phyloP scores from a whole-genome alignment of 2,113 vertebrate species.

The Baryphthengus martii region DNA sequence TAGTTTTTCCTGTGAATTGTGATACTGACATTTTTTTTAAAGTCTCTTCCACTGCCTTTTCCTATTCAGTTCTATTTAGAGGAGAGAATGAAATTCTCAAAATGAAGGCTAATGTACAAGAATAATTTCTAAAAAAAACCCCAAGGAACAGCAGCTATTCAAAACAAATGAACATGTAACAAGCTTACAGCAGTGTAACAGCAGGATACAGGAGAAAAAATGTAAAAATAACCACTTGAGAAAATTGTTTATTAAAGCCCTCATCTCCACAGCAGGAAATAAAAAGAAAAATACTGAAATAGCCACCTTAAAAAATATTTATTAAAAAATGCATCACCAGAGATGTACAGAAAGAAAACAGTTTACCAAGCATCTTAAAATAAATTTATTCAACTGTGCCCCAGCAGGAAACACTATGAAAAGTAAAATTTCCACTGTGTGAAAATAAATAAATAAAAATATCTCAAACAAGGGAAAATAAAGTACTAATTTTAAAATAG shows the following conservation, averaged over 20 bases:
- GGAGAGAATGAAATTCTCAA: neutral
- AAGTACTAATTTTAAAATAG: neutral
- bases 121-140: neutral
- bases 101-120: neutral
- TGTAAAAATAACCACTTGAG: constrained; percentile 55
- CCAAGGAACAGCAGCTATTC: constrained; percentile 25
- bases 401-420: constrained; percentile 24
- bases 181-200: constrained; percentile 52
- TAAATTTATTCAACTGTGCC: constrained; percentile 52
- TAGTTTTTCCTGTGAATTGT: neutral
- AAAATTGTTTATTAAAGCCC: constrained; percentile 65
- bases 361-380: constrained; percentile 42
- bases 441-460: constrained; percentile 42
- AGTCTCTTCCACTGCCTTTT: neutral
- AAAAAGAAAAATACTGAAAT: constrained; percentile 55
- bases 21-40: neutral
- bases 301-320: constrained; percentile 64
- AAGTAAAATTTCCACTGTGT: neutral
- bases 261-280: constrained; percentile 65
- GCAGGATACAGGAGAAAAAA: constrained; percentile 33
- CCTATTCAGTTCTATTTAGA: neutral
- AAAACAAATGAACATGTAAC: constrained; percentile 60
- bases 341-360: constrained; percentile 42
- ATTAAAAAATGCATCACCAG: constrained; percentile 46
- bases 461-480: neutral